Percentiles rank a stretch among this genome's conserved stretches.
Conservation (phyloP, 2,888 invertebrate species). For the Balanococcus diminutus region DNA sequence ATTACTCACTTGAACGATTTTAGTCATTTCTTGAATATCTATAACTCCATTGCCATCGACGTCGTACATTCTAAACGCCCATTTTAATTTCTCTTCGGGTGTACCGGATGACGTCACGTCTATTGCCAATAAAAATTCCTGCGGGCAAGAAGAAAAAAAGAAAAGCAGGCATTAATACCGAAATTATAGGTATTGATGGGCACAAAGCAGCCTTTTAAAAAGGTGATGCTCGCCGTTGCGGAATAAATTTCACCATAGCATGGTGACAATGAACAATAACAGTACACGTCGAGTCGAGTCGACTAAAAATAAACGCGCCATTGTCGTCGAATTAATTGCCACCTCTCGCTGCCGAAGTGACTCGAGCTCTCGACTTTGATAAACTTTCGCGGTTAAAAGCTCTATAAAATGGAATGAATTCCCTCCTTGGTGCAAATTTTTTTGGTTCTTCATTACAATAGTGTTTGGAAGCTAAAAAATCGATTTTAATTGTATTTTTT, state of each 20-base stretch:
- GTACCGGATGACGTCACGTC: slow-evolving; percentile 97
- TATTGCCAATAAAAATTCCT: slow-evolving; percentile 97
- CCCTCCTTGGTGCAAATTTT: neutral
- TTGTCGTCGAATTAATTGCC: slow-evolving; percentile 13
- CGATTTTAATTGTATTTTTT: slow-evolving; percentile 9
- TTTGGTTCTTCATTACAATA: neutral
- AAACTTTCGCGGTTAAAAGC: slow-evolving; percentile 5
- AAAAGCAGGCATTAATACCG: neutral
- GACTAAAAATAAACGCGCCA: slow-evolving; percentile 12
- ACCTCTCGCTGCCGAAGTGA: neutral
- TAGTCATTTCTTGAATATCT: slow-evolving; percentile 98
- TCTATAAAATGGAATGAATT: neutral
- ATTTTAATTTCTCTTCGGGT: slow-evolving; percentile 96
- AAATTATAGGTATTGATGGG: neutral
- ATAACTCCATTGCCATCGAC: slow-evolving; percentile 98
- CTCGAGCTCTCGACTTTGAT: slow-evolving; percentile 6
- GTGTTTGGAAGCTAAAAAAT: neutral
- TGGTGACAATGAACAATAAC: neutral
- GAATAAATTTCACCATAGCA: neutral
- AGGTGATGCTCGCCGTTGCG: too few relatives aligned
- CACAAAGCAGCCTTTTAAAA: too few relatives aligned
- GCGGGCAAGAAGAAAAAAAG: slow-evolving; percentile 58
- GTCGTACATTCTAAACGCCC: slow-evolving; percentile 99
- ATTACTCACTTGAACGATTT: slow-evolving; percentile 93
- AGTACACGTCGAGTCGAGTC: neutral